Base-by-base conservation (phyloP, 35 echinoderm and acorn worm species). In the Acanthaster planci region DNA sequence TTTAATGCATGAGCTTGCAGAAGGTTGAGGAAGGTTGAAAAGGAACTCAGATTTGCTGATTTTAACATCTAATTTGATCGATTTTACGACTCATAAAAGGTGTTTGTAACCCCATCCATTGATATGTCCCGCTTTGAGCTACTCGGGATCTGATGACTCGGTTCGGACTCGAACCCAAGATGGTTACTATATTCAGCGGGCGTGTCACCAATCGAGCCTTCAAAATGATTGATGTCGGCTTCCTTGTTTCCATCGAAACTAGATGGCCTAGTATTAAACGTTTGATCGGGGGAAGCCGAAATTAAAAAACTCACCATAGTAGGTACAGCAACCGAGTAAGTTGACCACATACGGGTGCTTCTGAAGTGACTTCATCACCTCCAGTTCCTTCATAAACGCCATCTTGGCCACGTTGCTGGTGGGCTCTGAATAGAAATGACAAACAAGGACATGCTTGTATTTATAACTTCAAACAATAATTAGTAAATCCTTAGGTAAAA, bases 251-350 rank as follows among this genome's bases (percentile, higher is more conserved):
- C n/a, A n/a, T n/a, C n/a, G n/a, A n/a, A n/a, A n/a, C n/a, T n/a
- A n/a, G n/a, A n/a, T n/a, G n/a, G n/a, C n/a, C n/a, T n/a, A n/a
- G n/a, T n/a, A n/a, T n/a, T n/a, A n/a, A n/a, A n/a, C n/a, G n/a
- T n/a, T n/a, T n/a, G n/a, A n/a, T n/a, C n/a, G n/a, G n/a, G n/a
- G n/a, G n/a, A n/a, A n/a, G n/a, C n/a, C n/a, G n/a, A n/a, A n/a
- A n/a, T n/a, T n/a, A n/a, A n/a, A n/a, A n/a, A 60, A 22, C 84
- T 89, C 83, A 97, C 94, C 94, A 34, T 85, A 77, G 15, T 75
- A 72, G 16, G 94, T 97, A 30, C 94, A 97, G 80, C 90, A 89
- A 31, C 90, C 94, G n/a, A 97, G 57, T 50, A 97, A 40, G 19
- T 82, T 64, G 39, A 97, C 68, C 14, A 97, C 90, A 35, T 97